Percentiles rank a stretch among this genome's conserved stretches.
Conservation (phyloP, 2,113 vertebrate species). For the Axis porcinus region DNA sequence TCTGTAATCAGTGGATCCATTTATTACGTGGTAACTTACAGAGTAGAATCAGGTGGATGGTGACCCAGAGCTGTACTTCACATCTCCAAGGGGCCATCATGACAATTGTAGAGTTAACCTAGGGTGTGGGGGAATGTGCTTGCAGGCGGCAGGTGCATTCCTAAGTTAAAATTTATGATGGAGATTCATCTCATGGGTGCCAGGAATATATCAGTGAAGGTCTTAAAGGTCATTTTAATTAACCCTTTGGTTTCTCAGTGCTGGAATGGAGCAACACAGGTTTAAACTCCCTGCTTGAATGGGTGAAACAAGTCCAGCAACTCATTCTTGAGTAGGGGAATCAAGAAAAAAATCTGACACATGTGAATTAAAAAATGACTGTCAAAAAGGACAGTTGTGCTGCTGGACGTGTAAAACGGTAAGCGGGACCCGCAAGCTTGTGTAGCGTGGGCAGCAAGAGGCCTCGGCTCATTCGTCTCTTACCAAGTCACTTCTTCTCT, state of each 20-base stretch:
- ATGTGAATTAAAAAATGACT: neutral
- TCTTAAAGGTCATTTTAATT: neutral
- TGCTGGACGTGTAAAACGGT: no score
- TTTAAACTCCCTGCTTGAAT: neutral
- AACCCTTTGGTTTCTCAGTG: neutral
- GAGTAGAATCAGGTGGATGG: neutral
- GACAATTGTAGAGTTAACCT: neutral
- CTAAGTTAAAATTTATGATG: neutral
- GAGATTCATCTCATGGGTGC: neutral
- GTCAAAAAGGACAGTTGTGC: no score
- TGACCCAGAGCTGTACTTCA: neutral
- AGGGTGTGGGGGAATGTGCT: neutral
- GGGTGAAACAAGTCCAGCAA: neutral
- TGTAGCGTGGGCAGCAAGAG: neutral
- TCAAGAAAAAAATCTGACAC: neutral
- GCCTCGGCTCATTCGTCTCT: neutral
- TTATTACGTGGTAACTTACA: neutral
- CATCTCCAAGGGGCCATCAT: neutral
- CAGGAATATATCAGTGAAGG: neutral
- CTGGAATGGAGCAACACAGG: neutral
- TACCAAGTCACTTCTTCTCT: neutral
- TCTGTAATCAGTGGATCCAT: neutral
- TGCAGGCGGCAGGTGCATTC: neutral
- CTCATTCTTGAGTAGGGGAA: neutral
- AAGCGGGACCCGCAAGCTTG: neutral